Base-by-base conservation (phyloP, 2,888 invertebrate genomes). In the Biston betularia region DNA sequence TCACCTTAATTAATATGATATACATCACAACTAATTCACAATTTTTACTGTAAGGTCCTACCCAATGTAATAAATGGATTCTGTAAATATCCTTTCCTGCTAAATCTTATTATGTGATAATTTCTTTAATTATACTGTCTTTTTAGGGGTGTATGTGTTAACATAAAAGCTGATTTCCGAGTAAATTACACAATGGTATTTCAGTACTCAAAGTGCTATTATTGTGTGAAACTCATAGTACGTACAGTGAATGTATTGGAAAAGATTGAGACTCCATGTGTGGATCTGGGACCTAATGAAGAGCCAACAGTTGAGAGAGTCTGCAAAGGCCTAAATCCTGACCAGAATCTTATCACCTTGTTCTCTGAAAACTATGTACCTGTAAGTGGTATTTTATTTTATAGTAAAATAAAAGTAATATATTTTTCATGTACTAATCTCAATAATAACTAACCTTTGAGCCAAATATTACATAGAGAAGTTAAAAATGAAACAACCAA, bases 361-460 rank as follows among this genome's bases (percentile, higher is more conserved):
- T 98, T 98, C 83, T 97, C 97, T 49, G 98, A 98, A 82, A 98
- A 98, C 90, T 97, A 96, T 87, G 96, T 97, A 0, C 98, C 98
- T 45, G 95, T 94, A 83, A 90, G 93, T 48, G 11, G 2, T 24
- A 24, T 24, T 24, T 24, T 24, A 24, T 24, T 24, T 24, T 24
- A 1, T 24, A 24, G 24, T 24, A 24, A 24, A 24, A 24, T 24
- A 24, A 24, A 24, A 24, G 24, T 24, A 24, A 24, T 3, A 24
- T 3, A 24, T 1, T 24, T 24, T 24, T 24, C 1, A 24, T 24
- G 24, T 24, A 24, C 24, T 24, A 24, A 24, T 24, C 24, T 24
- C 3, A 24, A 24, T 24, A 24, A 3, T 24, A 24, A 24, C n/a
- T n/a, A n/a, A n/a, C n/a, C n/a, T n/a, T n/a, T n/a, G n/a, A n/a